These are phyloP conservation scores for Philonicus albiceps DNA, from an alignment of 2,888 invertebrate species.

Conservation along the genomic window DNA sequence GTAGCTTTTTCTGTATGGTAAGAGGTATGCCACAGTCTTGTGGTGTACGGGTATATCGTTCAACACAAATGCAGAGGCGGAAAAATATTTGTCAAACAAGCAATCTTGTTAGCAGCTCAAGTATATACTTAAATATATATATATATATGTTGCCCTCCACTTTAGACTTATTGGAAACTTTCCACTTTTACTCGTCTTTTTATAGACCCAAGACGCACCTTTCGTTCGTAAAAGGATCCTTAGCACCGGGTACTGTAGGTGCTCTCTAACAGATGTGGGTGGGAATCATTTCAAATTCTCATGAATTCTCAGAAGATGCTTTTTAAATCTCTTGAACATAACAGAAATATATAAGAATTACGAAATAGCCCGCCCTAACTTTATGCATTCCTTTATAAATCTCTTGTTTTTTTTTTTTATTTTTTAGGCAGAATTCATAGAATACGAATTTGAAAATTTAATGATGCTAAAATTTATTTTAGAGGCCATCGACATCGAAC, in stretches of 20 bases:
- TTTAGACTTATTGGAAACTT: constrained; percentile 5
- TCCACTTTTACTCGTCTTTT: neutral
- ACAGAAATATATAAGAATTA: neutral
- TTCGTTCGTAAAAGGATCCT: neutral
- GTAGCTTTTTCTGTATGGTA: neutral
- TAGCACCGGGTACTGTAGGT: neutral
- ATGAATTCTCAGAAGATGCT: neutral
- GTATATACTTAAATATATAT: no score
- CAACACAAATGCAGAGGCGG: neutral
- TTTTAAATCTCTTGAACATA: neutral
- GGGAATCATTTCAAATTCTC: neutral
- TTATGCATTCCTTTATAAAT: neutral
- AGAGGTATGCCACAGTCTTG: neutral
- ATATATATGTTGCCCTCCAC: neutral
- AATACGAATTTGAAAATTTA: no score
- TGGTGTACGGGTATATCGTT: neutral
- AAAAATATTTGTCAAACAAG: constrained; percentile 30
- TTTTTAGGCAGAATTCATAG: no score
- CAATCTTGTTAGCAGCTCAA: constrained; percentile 29
- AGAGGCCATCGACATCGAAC: no score
- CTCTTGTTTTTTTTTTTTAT: neutral
- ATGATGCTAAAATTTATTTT: no score
- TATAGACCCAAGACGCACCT: neutral
- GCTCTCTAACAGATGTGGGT: neutral
- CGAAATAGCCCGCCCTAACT: neutral